These are phyloP conservation scores for Spatula versicolor DNA, from an alignment of 2,797 vertebrate species.

Conservation along the genomic window DNA sequence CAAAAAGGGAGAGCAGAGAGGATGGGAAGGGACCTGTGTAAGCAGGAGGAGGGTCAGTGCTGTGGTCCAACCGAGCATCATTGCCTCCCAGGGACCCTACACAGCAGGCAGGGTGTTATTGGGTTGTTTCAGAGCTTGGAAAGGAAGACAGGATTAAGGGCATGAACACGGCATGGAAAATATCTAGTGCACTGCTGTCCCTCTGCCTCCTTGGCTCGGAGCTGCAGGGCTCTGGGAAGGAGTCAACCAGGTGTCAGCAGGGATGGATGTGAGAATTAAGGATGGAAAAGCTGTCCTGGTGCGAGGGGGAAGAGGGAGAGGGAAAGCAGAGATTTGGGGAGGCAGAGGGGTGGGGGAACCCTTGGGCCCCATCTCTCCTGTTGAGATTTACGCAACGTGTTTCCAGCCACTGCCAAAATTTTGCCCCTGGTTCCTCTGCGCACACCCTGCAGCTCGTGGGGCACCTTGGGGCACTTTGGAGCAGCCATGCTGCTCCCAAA, in stretches of 20 bases:
- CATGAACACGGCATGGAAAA: background rate
- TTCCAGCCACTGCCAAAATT: background rate
- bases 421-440: background rate
- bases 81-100: background rate
- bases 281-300: background rate
- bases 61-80: fast-evolving
- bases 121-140: background rate
- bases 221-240: background rate
- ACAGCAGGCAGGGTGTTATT: too few relatives aligned
- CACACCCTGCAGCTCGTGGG: background rate
- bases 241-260: background rate
- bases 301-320: background rate
- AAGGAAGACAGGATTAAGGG: background rate
- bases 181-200: background rate
- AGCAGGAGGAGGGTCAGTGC: too few relatives aligned
- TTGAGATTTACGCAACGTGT: background rate
- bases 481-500: too few relatives aligned
- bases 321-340: background rate
- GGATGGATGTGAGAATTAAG: background rate
- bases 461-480: too few relatives aligned
- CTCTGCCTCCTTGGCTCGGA: background rate
- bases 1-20: background rate
- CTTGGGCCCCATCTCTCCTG: background rate
- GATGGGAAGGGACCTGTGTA: background rate
- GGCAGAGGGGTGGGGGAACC: background rate